Evolutionary conservation across 2,888 invertebrate species (phyloP), one percentile per base, ranked within the genome.

Genomic region (Heliconius hortense): DNA sequence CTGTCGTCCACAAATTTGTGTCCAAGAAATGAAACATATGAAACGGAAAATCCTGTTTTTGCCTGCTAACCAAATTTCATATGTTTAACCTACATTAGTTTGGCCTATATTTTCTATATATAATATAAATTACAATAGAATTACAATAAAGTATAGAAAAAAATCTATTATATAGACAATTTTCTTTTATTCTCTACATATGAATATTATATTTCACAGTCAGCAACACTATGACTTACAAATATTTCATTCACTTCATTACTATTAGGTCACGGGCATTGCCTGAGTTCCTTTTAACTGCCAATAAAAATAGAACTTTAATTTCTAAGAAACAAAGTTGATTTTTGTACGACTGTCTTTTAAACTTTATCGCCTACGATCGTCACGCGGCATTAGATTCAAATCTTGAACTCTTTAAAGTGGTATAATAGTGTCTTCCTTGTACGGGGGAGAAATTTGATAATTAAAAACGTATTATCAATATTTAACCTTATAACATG

Each of bases 331-430:
- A 4, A 39, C 43, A 71, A 71, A 28, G 21, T 71, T 15, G 26
- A 62, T 43, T 71, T 62, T 60, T 28, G 11, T 2, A 18, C 5
- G 13, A 10, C 2, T 0, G 11, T 39, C 15, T n/a, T 18, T 2
- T 43, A 60, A 43, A 43, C 10, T 84, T 84, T 85, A 86, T 87
- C 84, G 86, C 87, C 84, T 82, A 84, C 85, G 83, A 86, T 86
- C 88, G 91, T 91, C 92, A 91, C 89, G 90, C 88, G 81, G 88
- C 89, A 89, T 90, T 90, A 89, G 89, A 90, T 91, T 89, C 87
- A 87, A 90, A 92, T 92, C 88, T 90, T 88, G 88, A 89, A 90
- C 89, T 89, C 88, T 87, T 89, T 89, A 87, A 89, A 89, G 86
- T 87, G 85, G 83, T 84, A 83, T 90, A 89, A 89, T 87, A 86